phyloP scores from a whole-genome alignment of 2,113 vertebrate species.

The Podilymbus podiceps region DNA sequence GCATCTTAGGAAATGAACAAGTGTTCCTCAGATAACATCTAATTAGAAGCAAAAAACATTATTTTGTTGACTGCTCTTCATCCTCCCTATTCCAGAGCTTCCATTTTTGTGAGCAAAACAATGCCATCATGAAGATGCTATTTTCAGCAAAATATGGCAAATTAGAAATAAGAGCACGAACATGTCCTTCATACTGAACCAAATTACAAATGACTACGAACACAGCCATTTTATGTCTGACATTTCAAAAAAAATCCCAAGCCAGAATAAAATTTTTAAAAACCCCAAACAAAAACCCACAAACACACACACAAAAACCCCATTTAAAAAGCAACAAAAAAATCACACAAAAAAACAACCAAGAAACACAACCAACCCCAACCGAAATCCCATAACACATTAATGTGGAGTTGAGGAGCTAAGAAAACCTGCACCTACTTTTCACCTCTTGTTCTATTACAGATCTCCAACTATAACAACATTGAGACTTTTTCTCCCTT shows the following conservation, averaged over 20 bases:
- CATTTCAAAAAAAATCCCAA: constrained; percentile 9
- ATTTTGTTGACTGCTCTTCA: not conserved
- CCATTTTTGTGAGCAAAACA: not conserved
- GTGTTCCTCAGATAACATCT: not conserved
- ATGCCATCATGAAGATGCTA: not conserved
- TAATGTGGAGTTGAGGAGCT: not conserved
- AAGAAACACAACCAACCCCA: not conserved
- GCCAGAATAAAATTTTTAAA: not conserved
- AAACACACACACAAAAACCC: not conserved
- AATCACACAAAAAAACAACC: not conserved
- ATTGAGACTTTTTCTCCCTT: not conserved
- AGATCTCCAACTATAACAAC: not conserved
- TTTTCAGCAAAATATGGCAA: not conserved
- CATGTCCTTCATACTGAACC: not conserved
- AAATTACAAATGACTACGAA: constrained; percentile 47
- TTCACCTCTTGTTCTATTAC: not conserved
- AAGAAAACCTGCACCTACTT: not conserved
- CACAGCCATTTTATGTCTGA: not conserved
- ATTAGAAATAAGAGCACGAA: not conserved
- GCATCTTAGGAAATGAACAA: not conserved
- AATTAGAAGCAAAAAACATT: not conserved
- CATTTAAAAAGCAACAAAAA: too few species aligned
- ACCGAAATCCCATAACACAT: not conserved
- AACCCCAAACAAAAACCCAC: not conserved
- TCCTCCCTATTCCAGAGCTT: not conserved